phyloP scores from a whole-genome alignment of 2,888 invertebrate species.

The Dryadula phaetusa region DNA sequence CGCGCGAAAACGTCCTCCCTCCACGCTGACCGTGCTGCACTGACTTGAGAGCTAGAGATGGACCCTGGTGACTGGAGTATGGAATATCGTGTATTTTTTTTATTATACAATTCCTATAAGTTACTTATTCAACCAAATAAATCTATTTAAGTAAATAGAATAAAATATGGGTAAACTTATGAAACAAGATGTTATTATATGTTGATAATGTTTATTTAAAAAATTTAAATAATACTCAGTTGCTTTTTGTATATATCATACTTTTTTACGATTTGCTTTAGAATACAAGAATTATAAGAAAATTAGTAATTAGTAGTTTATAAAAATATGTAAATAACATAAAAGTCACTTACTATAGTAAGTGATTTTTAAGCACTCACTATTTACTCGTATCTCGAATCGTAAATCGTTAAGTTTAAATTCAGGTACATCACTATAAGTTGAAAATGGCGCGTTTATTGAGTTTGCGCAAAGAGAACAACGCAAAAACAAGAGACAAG shows the following conservation, averaged over 20 bases:
- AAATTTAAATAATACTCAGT: too few species aligned
- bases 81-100: neutral
- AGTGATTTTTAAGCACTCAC: constrained; percentile 41
- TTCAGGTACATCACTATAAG: constrained; percentile 14
- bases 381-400: neutral
- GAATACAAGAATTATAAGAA: neutral
- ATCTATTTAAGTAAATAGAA: neutral
- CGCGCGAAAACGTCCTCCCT: constrained; percentile 56
- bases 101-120: neutral
- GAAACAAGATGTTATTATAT: too few species aligned
- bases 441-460: constrained; percentile 61
- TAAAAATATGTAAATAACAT: too few species aligned
- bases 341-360: neutral
- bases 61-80: too few species aligned
- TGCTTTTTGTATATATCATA: too few species aligned
- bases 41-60: constrained; percentile 45
- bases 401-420: neutral
- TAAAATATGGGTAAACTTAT: too few species aligned
- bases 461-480: constrained; percentile 67
- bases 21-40: constrained; percentile 63
- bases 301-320: neutral
- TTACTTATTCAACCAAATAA: too few species aligned
- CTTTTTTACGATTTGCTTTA: too few species aligned
- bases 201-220: too few species aligned
- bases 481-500: constrained; percentile 10